Base-by-base conservation (phyloP, 2,888 invertebrate genomes). In the Ophioninae sp. region DNA sequence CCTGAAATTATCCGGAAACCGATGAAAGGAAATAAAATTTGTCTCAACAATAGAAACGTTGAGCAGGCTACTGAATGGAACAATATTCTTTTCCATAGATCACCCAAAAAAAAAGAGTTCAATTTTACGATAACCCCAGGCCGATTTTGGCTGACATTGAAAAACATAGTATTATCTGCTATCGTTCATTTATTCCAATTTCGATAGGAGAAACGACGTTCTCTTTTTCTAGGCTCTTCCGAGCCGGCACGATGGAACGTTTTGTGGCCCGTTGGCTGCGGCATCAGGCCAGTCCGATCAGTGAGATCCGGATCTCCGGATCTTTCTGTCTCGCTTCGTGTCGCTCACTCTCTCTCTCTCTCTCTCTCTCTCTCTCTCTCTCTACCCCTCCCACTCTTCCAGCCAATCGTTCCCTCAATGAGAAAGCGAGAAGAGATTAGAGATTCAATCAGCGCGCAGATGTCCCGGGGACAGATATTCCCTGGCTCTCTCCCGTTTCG, bases 381-480 rank as follows among this genome's bases (percentile, higher is more conserved):
- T 30, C 64, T 79, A 56, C 44, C 68, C 70, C 78, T 62, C 76
- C 77, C 76, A 73, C 50, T 78, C 76, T 85, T 85, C 75, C 80
- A 84, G 86, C 87, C 86, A 87, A 87, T 87, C 85, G 85, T 86
- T 86, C 81, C 84, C 86, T 87, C 87, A 87, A 86, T 87, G 87
- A 87, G 85, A 87, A 85, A 82, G 77, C 67, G 81, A 89, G 88
- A 91, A 90, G 90, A 91, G 91, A 92, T 91, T 90, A 90, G 91
- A 92, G 92, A 93, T 93, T 92, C 92, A 92, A 93, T 93, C 92
- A 92, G 91, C 90, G 92, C 92, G 91, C 92, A 93, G 92, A 93
- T 93, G 92, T 93, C 92, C 92, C 91, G 89, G 92, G 92, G 91
- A 92, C 91, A 91, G 92, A 92, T 93, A 92, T 92, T 91, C 92